phyloP scores from a whole-genome alignment of 2,888 invertebrate species.

The Ennomos fuscantarius region DNA sequence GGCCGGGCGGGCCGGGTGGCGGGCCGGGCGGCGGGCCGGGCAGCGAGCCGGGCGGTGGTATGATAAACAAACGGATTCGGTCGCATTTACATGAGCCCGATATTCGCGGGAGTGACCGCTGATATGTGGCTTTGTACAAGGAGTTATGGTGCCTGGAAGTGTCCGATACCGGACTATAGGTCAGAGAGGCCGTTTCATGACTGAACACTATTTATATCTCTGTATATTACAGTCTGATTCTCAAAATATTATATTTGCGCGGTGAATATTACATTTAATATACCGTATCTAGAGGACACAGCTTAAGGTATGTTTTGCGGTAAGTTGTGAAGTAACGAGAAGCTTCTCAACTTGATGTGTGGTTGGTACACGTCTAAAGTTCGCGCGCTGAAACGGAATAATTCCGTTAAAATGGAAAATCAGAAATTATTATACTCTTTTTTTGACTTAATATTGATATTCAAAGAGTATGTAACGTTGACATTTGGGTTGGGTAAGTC shows the following conservation, averaged over 20 bases:
- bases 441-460: no score
- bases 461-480: no score
- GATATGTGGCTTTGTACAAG: slow-evolving; percentile 22
- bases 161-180: slow-evolving; percentile 13
- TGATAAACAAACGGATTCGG: slow-evolving; percentile 34
- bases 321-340: slow-evolving; percentile 3
- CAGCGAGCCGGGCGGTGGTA: slow-evolving; percentile 18
- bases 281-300: background rate
- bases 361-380: slow-evolving; percentile 3
- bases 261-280: background rate
- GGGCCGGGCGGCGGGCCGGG: slow-evolving; percentile 2
- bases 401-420: no score
- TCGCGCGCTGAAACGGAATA: background rate
- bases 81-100: slow-evolving; percentile 25
- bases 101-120: slow-evolving; percentile 20
- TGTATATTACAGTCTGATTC: background rate
- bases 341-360: slow-evolving; percentile 4
- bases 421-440: no score
- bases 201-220: background rate
- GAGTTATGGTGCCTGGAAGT: slow-evolving; percentile 19
- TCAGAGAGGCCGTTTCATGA: slow-evolving; percentile 1
- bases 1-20: slow-evolving; percentile 3
- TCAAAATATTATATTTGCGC: no score
- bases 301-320: background rate
- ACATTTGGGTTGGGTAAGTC: no score